Base-by-base conservation (phyloP, 1,140 invertebrate species). In the Lordiphosa clarofinis region DNA sequence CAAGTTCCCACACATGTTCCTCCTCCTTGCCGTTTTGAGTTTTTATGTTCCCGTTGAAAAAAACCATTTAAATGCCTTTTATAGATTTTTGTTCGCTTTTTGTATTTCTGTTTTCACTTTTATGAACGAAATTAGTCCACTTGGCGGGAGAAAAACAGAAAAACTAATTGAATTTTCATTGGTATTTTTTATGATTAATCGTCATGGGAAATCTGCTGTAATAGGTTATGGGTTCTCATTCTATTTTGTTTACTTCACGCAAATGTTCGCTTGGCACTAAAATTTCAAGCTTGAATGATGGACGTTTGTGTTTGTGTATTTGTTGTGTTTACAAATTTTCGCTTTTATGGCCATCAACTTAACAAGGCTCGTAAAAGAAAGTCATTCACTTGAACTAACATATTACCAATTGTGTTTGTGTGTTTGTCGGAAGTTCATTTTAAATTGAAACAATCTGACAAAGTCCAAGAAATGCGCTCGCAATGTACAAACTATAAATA, bases 101-200 rank as follows among this genome's bases (percentile, higher is more conserved):
- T 71, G 72, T 58, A 55, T 47, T 63, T 81, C 48, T 15, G 50
- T 36, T 46, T 64, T 72, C 13, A 31, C 39, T 44, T 57, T 58
- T 65, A 43, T 59, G 62, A 52, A 46, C 60, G 49, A 74, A 72
- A 75, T 75, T 75, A 75, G 53, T 66, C 44, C 56, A 70, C 60
- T 53, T 70, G 49, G 37, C 35, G 44, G 28, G 31, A 37, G 24
- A 44, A 48, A 48, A 73, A 43, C 38, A 43, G 50, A 62, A 57
- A 81, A 68, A 37, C 68, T 81, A 76, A 76, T 81, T 81, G 67
- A 75, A 76, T 81, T 82, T 81, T 76, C 79, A 82, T 82, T 82
- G 67, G 62, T 68, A 56, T 75, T 81, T 15, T 81, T 76, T 76
- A 81, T 81, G 76, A 81, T 82, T 82, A 82, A 81, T 81, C 76